Evolutionary conservation across 2,888 invertebrate species (phyloP), one percentile per base, ranked within the genome.

Genomic region (Euplexia lucipara): DNA sequence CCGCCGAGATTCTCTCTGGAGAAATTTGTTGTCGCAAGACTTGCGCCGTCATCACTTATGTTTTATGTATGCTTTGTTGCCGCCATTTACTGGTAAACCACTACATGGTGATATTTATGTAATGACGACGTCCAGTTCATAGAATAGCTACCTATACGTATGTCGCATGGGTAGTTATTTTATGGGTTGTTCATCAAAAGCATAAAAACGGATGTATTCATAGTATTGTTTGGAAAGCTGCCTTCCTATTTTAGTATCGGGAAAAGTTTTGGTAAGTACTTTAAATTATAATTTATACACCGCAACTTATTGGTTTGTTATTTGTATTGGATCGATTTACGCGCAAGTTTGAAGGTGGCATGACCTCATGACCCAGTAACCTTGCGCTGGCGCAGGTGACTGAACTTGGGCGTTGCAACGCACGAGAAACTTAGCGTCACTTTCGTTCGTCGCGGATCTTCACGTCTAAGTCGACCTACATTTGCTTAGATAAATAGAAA

Each of bases 301-400:
- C 22, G 57, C 35, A 18, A 34, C 12, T 39, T 58, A 72, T 32
- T 49, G 8, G n/a, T 26, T 41, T 51, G 10, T 14, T 53, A 39
- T 69, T 42, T 47, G 22, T 53, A 53, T 57, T 44, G 20, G 22
- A 37, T 49, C 30, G 52, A 65, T 57, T 66, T 68, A 73, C 66
- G 58, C 63, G 69, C 68, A 75, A 80, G 74, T 87, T 76, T 88
- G 81, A 86, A 87, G 75, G 85, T 86, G 83, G 71, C 86, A 10
- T 41, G 89, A 86, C 89, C 90, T 80, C 85, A 76, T 92, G 90
- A 91, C 94, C 91, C 72, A 92, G 89, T 93, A 86, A 93, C 91
- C 89, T 87, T 87, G 83, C 74, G 45, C 63, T 64, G 68, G 78
- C 82, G 84, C 86, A 83, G 78, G 84, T 84, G 75, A 80, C 78